Evolutionary conservation across 2,113 vertebrate species (phyloP).

Genomic region (Bos taurus): DNA sequence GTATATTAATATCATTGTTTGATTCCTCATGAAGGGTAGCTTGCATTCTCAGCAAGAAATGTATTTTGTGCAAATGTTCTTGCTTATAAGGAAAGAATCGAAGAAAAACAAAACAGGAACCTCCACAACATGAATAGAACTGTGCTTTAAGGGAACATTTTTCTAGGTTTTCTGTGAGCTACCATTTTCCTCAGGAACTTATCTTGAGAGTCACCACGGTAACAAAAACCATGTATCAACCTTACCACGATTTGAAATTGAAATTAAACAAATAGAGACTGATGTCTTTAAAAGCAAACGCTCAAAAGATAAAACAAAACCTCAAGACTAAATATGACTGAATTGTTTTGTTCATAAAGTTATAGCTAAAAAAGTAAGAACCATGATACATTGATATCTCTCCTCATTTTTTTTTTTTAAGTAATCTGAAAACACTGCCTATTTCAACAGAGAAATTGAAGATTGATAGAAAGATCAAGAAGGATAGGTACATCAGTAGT

Average conservation of each 20-base stretch:
- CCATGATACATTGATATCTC: background rate
- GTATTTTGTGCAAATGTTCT: background rate
- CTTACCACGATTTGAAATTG: background rate
- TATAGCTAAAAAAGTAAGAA: background rate
- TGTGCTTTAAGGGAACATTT: background rate
- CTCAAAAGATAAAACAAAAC: background rate
- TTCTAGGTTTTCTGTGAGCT: background rate
- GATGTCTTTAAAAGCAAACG: background rate
- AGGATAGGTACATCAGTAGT: background rate
- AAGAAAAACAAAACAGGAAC: background rate
- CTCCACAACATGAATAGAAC: background rate
- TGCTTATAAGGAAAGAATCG: background rate
- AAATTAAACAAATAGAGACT: conserved; percentile 18
- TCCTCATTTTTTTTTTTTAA: background rate
- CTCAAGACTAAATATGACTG: background rate
- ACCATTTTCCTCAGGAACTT: background rate
- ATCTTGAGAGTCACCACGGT: background rate
- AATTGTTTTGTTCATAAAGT: background rate
- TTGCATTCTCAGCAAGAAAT: background rate
- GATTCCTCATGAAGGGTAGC: background rate
- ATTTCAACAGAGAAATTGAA: background rate
- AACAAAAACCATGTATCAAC: background rate
- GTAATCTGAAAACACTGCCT: background rate
- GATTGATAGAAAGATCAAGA: background rate
- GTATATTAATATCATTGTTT: background rate